Evolutionary conservation across 2,113 vertebrate genomes (phyloP), one percentile per base, ranked within the genome.

Genomic region (Phyllostomus discolor): DNA sequence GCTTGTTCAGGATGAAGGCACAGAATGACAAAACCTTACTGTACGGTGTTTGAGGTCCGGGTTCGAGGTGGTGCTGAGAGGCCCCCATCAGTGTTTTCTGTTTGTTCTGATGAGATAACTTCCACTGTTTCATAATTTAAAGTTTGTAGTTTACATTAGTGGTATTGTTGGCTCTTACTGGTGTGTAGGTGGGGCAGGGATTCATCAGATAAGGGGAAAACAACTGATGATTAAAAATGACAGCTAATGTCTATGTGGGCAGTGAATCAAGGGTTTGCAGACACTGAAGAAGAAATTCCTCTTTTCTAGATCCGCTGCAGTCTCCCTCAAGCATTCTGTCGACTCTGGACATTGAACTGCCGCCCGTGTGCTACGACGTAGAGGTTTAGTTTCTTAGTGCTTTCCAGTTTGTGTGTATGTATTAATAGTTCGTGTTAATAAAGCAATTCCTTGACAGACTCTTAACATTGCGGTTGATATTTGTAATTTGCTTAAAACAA

Each of bases 331-430:
- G 98, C 52, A 95, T 98, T 43, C 97, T 98, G 75, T 97, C 98
- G 17, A 94, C 97, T 16, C 90, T 98, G 97, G 98, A 98, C 98
- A 97, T 98, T 95, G 98, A 98, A 79, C 93, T 98, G 96, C 98
- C 98, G 38, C 97, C 98, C 94, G 93, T 91, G 26, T 97, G 92
- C 88, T 97, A 94, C 86, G 95, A 97, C 64, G 54, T 88, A 22
- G 91, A 97, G 78, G 50, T 95, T 95, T 98, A 97, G 91, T 28
- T 11, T 92, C 92, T 95, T 90, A 93, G 2, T 88, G 38, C 79
- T n/a, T 86, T 86, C 76, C 4, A 5, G 96, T 20, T 62, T 64
- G 91, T 59, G 84, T 2, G 76, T 50, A 94, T 90, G 59, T 97
- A 72, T 90, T 16, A 80, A 67, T 69, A 33, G 19, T 92, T 92